These are phyloP conservation scores for Aspiorhynchus laticeps DNA, from an alignment of 2,113 vertebrate species.

Conservation along the genomic window DNA sequence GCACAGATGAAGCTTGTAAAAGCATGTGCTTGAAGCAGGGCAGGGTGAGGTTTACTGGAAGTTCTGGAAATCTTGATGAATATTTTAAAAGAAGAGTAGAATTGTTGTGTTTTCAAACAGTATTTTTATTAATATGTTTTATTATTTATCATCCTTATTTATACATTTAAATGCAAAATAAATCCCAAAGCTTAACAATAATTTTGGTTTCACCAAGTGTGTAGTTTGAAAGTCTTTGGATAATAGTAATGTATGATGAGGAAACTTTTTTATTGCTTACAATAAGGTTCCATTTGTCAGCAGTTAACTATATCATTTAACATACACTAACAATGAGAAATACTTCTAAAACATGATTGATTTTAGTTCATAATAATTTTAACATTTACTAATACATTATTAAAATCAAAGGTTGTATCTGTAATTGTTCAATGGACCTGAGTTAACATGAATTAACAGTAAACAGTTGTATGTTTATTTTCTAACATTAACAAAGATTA, in stretches of 20 bases:
- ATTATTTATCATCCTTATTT: background rate
- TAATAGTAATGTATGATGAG: background rate
- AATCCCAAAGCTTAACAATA: background rate
- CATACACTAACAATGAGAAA: too few species aligned
- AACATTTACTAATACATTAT: too few species aligned
- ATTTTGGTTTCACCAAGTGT: background rate
- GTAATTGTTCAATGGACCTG: too few species aligned
- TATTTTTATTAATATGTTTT: background rate
- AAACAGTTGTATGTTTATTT: too few species aligned
- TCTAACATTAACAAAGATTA: too few species aligned
- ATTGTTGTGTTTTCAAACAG: background rate
- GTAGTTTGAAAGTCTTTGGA: background rate
- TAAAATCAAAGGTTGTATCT: too few species aligned
- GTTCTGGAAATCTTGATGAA: background rate
- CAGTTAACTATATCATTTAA: too few species aligned
- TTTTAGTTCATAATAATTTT: too few species aligned
- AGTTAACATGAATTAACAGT: too few species aligned
- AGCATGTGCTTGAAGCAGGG: background rate
- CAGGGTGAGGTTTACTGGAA: background rate
- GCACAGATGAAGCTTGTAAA: background rate
- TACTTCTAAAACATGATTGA: too few species aligned
- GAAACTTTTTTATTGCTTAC: too few species aligned
- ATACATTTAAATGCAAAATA: background rate
- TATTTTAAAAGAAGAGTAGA: background rate
- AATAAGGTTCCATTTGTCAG: too few species aligned